Percentiles rank a stretch among this genome's conserved stretches.
These are phyloP conservation scores for Myocastor coypus DNA, from an alignment of 2,113 vertebrate genomes.

Conservation along the genomic window DNA sequence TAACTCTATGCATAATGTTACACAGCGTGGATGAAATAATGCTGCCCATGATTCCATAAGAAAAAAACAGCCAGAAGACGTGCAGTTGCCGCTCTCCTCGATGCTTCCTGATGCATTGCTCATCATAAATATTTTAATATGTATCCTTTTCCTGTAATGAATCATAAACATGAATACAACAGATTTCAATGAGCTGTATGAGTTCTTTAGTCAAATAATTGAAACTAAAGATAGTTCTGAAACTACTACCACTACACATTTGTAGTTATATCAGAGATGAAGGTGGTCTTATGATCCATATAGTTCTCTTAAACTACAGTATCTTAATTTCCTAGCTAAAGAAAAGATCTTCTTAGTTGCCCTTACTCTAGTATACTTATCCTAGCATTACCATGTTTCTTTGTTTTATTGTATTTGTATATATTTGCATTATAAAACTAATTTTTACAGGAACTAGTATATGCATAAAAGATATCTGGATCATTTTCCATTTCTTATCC, in stretches of 20 bases:
- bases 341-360: not conserved
- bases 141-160: not conserved
- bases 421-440: not conserved
- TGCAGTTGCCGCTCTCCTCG: not conserved
- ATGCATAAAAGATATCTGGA: not conserved
- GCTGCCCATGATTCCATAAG: not conserved
- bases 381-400: not conserved
- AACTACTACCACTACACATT: not conserved
- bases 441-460: not conserved
- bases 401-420: not conserved
- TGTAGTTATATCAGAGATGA: not conserved
- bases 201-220: slow-evolving; percentile 19
- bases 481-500: not conserved
- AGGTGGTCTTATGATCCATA: not conserved
- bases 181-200: not conserved
- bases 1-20: not conserved
- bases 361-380: not conserved
- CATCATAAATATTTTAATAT: slow-evolving; percentile 23
- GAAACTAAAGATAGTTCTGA: not conserved
- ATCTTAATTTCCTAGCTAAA: not conserved
- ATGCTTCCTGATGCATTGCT: not conserved
- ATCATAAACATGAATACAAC: not conserved
- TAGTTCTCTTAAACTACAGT: not conserved
- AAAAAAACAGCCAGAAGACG: not conserved
- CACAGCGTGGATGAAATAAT: not conserved